Conservation (phyloP, 35 echinoderm and acorn worm species). For the Eucidaris tribuloides region DNA sequence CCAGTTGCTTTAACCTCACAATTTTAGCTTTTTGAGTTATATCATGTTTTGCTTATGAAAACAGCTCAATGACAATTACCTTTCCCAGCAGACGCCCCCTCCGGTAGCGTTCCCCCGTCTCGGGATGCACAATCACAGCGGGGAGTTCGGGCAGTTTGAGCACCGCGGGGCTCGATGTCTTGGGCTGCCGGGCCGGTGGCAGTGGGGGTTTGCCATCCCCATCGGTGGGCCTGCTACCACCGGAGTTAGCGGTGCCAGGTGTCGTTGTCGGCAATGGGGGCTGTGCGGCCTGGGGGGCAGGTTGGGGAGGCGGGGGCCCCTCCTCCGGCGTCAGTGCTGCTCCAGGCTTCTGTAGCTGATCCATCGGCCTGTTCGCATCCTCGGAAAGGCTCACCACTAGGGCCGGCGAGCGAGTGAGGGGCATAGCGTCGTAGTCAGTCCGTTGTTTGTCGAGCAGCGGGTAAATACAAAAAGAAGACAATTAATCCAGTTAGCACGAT, state of each 20-base stretch:
- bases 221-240: no score
- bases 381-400: neutral
- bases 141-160: constrained; percentile 42
- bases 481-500: no score
- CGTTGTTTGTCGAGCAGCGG: no score
- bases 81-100: constrained; percentile 75
- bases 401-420: neutral
- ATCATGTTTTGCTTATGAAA: no score
- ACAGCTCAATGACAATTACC: constrained; percentile 39
- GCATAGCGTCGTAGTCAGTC: no score
- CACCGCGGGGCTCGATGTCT: neutral
- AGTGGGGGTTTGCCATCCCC: neutral
- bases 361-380: neutral
- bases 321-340: neutral
- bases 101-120: constrained; percentile 52
- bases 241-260: no score
- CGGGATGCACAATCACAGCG: constrained; percentile 64
- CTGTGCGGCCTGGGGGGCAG: neutral
- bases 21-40: no score
- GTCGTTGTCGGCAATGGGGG: no score
- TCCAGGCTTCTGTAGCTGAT: neutral
- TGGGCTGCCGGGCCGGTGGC: neutral
- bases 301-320: neutral
- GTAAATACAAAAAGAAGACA: no score
- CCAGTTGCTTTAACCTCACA: no score